Conservation (phyloP, 2,113 vertebrate genomes). For the Spilogale gracilis region DNA sequence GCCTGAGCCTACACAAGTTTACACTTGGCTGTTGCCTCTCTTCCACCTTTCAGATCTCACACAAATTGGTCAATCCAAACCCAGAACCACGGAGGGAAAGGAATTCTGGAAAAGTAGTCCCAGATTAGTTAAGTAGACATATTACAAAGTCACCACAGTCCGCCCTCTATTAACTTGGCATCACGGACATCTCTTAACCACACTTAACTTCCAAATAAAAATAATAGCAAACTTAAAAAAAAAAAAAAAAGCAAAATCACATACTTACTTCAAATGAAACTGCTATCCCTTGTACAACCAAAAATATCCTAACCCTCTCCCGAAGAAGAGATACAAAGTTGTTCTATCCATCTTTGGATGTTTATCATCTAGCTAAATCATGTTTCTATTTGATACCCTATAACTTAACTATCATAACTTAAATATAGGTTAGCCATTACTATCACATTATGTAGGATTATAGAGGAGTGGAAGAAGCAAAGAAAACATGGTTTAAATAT, state of each 20-base stretch:
- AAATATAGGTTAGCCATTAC: not conserved
- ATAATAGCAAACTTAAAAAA: not conserved
- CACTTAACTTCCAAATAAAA: not conserved
- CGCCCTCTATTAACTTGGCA: not conserved
- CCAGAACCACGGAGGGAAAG: not conserved
- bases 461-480: not conserved
- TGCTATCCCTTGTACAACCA: not conserved
- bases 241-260: not conserved
- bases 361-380: not conserved
- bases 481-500: not conserved
- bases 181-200: not conserved
- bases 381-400: not conserved
- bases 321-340: not conserved
- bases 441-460: not conserved
- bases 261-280: not conserved
- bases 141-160: not conserved
- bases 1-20: not conserved
- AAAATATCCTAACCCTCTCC: not conserved
- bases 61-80: not conserved
- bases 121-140: not conserved
- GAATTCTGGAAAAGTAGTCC: not conserved
- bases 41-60: not conserved
- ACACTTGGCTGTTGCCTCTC: not conserved
- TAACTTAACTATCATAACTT: not conserved
- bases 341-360: not conserved